These are phyloP conservation scores for Erythrolamprus reginae DNA, from an alignment of 2,113 vertebrate species.

Conservation along the genomic window DNA sequence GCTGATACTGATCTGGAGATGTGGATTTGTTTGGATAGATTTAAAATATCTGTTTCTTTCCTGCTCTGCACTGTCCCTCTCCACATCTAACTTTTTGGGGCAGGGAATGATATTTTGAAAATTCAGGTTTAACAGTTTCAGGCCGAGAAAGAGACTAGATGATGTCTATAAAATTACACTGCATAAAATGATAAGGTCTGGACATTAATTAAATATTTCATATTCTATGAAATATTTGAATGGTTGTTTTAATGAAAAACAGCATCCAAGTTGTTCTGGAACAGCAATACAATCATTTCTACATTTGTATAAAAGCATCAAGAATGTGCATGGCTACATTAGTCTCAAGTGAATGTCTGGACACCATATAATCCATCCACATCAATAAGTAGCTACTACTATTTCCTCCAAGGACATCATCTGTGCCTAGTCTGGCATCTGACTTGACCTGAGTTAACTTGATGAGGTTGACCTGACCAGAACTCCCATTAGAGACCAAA, in stretches of 20 bases:
- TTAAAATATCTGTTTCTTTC: neutral
- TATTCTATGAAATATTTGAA: neutral
- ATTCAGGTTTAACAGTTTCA: neutral
- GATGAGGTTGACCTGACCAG: conserved; percentile 24
- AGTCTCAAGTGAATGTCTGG: neutral
- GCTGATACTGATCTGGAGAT: neutral
- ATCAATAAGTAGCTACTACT: conserved; percentile 27
- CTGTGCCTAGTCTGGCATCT: conserved; percentile 12
- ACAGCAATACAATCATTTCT: conserved; percentile 4
- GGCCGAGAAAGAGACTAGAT: neutral
- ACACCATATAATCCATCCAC: neutral
- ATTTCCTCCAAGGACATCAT: neutral
- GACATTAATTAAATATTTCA: too few species aligned
- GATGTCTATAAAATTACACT: neutral
- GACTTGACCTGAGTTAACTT: neutral
- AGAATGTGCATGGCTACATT: conserved; percentile 12
- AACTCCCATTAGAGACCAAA: neutral
- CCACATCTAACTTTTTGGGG: neutral
- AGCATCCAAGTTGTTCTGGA: neutral
- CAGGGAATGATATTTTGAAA: neutral
- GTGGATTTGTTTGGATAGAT: neutral
- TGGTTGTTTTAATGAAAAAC: neutral
- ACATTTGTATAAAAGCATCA: conserved; percentile 21
- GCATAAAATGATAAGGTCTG: neutral
- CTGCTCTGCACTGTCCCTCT: neutral